These are phyloP conservation scores for Leptopilina drosophilae DNA, from an alignment of 2,888 invertebrate genomes.

Conservation along the genomic window DNA sequence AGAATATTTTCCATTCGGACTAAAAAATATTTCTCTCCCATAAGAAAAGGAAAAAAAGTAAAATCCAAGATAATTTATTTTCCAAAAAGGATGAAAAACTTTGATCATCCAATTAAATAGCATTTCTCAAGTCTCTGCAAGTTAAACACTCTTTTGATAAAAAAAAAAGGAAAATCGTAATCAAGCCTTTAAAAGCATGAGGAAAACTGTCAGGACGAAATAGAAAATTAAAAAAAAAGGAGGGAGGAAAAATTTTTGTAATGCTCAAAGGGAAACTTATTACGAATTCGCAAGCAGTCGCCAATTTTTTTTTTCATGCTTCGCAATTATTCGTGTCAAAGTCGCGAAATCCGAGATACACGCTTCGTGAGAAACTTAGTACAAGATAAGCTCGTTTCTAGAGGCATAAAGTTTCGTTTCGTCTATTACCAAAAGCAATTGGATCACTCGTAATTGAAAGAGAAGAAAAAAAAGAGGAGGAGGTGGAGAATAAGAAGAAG, in stretches of 20 bases:
- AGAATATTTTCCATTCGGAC: too few species aligned
- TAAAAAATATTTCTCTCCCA: too few species aligned
- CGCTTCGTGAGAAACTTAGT: slow-evolving; percentile 20
- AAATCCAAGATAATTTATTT: not conserved
- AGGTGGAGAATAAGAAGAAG: too few species aligned
- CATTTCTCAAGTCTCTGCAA: slow-evolving; percentile 27
- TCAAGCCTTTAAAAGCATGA: slow-evolving; percentile 29
- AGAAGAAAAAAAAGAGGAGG: slow-evolving; percentile 1
- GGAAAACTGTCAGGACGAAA: slow-evolving; percentile 8
- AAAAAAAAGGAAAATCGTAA: slow-evolving; percentile 16
- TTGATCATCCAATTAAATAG: slow-evolving; percentile 37
- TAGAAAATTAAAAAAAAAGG: slow-evolving; percentile 23
- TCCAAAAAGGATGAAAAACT: not conserved
- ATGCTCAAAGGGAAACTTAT: slow-evolving; percentile 33
- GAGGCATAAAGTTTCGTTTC: slow-evolving; percentile 38
- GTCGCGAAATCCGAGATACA: slow-evolving; percentile 24
- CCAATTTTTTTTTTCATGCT: slow-evolving; percentile 34
- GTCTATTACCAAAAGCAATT: slow-evolving; percentile 37
- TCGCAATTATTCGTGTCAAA: slow-evolving; percentile 40
- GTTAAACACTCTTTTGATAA: slow-evolving; percentile 18
- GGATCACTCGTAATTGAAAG: slow-evolving; percentile 30
- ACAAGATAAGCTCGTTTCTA: slow-evolving; percentile 29
- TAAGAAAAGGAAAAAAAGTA: too few species aligned
- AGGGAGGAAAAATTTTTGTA: not conserved
- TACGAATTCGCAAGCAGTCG: slow-evolving; percentile 17